Base-by-base conservation (phyloP, 2,888 invertebrate species). In the Polyploca ridens region DNA sequence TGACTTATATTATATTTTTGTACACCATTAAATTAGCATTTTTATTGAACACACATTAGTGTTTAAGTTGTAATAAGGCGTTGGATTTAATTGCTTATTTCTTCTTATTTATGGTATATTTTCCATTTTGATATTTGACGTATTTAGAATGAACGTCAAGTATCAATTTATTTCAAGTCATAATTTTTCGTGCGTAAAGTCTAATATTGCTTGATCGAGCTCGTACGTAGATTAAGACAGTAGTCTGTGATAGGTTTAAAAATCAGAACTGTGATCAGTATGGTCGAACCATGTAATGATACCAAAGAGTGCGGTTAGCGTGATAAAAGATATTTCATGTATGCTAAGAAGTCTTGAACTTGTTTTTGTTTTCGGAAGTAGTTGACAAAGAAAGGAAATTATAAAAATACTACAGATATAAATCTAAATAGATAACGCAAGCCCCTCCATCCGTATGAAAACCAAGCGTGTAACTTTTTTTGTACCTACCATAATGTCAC, bases 191-290 rank as follows among this genome's bases (percentile, higher is more conserved):
- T 16, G 19, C 11, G 19, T 63, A 16, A 57, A 35, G 57, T 64
- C 62, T 65, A 67, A 64, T 69, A 65, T 72, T 65, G 75, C 75
- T 76, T 75, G 67, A 65, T 16, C 67, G 66, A 72, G 69, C 66
- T 70, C 66, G 69, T 19, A 54, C 19, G 64, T 75, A 73, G 46
- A 41, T 75, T 27, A 63, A 57, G 38, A 38, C 33, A 16, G 63
- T 63, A 82, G 85, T 78, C 87, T 90, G 90, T 90, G 89, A 88
- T 90, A 89, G 84, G 78, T 75, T 77, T 78, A 67, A 67, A 65
- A 76, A 79, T 75, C 70, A 74, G 76, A 86, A 79, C 86, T 90
- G 90, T 89, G 89, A 89, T 90, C 77, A 74, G 78, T 74, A 79
- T 79, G 86, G 86, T 87, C 76, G 77, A 83, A 86, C 86, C 84